Percentiles rank a stretch among this genome's conserved stretches.
These are phyloP conservation scores for Heliconius hortense DNA, from an alignment of 2,888 invertebrate genomes.

Conservation along the genomic window DNA sequence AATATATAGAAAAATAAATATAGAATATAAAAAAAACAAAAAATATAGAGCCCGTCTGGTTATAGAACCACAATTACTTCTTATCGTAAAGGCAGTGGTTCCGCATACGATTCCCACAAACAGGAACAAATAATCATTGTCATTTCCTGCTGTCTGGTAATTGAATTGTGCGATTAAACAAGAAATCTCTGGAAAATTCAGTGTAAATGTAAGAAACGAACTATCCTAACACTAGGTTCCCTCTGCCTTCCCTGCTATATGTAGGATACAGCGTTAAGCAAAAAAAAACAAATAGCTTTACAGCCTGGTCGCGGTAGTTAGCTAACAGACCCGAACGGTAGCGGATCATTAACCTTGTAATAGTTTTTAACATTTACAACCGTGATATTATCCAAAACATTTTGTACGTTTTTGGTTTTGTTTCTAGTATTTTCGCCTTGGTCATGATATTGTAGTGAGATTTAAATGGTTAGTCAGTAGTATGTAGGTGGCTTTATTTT, in stretches of 20 bases:
- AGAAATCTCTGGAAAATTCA: neutral
- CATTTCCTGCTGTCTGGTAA: neutral
- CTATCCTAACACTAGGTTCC: neutral
- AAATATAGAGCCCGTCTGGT: no score
- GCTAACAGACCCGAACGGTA: slow-evolving; percentile 8
- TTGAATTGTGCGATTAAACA: neutral
- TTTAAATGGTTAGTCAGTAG: neutral
- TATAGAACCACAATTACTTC: neutral
- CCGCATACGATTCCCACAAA: neutral
- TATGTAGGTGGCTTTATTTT: neutral
- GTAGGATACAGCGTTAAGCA: neutral
- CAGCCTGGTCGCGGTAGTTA: slow-evolving; percentile 55
- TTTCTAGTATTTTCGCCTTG: neutral
- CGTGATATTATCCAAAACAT: neutral
- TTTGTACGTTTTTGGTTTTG: neutral
- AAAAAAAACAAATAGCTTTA: slow-evolving; percentile 44
- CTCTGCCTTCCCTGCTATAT: neutral
- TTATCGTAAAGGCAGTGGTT: neutral
- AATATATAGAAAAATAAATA: no score
- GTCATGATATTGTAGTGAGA: neutral
- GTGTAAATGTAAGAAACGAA: neutral
- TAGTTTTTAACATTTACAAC: slow-evolving; percentile 9
- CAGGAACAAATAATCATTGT: neutral
- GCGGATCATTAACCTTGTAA: neutral
- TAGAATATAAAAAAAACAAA: no score